Percentiles rank a stretch among this genome's conserved stretches.
These are phyloP conservation scores for Onychomys arenicola DNA, from an alignment of 2,797 vertebrate species.

Conservation along the genomic window DNA sequence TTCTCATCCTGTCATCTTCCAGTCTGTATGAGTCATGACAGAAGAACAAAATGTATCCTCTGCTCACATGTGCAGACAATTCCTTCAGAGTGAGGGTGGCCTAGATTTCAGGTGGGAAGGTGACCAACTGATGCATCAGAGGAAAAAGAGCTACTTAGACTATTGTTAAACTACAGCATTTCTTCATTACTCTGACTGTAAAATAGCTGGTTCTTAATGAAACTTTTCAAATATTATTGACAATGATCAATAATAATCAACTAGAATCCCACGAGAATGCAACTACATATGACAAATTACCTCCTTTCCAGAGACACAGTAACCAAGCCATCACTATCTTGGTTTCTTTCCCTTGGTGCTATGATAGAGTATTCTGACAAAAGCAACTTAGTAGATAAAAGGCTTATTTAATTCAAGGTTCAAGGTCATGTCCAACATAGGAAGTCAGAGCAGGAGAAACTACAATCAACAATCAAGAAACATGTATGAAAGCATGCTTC, in stretches of 20 bases:
- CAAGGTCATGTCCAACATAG: not conserved
- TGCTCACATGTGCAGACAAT: constrained; percentile 29
- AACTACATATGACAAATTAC: not conserved
- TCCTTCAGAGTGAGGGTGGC: constrained; percentile 37
- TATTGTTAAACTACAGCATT: not conserved
- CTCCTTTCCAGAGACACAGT: not conserved
- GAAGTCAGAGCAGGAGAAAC: not conserved
- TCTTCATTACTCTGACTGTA: not conserved
- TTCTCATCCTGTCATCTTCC: constrained; percentile 46
- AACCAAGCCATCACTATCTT: not conserved
- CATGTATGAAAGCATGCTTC: not conserved
- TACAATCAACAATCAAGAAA: not conserved
- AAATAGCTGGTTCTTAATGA: not conserved
- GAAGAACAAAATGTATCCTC: constrained; percentile 1
- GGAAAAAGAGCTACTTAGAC: not conserved
- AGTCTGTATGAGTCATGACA: constrained; percentile 47
- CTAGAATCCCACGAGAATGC: not conserved
- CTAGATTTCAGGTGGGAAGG: constrained; percentile 55
- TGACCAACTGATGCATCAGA: not conserved
- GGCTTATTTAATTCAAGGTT: not conserved
- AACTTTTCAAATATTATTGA: not conserved
- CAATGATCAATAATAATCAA: constrained; percentile 39
- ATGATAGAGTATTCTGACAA: not conserved
- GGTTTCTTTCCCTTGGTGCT: not conserved
- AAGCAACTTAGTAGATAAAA: not conserved